These are phyloP conservation scores for Hyles euphorbiae DNA, from an alignment of 1,140 invertebrate genomes.

Conservation along the genomic window DNA sequence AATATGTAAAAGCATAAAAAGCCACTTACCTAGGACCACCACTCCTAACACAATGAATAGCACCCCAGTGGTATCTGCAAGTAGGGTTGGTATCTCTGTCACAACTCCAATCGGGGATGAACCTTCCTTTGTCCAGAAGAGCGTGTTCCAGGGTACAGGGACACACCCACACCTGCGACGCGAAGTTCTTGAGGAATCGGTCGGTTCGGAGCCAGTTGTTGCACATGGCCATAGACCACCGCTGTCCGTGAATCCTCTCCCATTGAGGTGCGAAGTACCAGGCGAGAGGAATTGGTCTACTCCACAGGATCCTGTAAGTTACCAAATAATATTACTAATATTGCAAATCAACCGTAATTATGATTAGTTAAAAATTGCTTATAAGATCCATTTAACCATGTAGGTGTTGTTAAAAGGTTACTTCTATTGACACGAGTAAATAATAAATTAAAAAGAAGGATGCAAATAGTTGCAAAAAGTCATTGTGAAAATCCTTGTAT, in stretches of 20 bases:
- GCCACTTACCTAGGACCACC: slow-evolving; percentile 89
- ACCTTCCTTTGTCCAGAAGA: slow-evolving; percentile 92
- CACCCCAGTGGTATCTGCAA: slow-evolving; percentile 91
- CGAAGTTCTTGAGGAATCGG: slow-evolving; percentile 91
- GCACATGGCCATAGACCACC: slow-evolving; percentile 89
- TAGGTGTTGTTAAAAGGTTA: no score
- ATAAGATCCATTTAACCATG: no score
- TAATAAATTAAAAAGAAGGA: no score
- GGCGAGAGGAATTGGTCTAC: slow-evolving; percentile 90
- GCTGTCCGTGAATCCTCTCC: slow-evolving; percentile 83
- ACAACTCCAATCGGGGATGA: slow-evolving; percentile 92
- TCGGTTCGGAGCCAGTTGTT: slow-evolving; percentile 93
- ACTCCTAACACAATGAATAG: slow-evolving; percentile 94
- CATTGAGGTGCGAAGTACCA: slow-evolving; percentile 96
- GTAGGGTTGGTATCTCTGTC: slow-evolving; percentile 93
- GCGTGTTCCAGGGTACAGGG: slow-evolving; percentile 96
- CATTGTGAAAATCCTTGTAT: no score
- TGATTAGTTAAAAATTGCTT: no score
- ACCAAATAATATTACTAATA: no score
- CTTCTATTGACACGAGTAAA: no score
- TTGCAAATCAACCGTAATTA: no score
- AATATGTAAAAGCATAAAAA: background rate
- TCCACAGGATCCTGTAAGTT: slow-evolving; percentile 86
- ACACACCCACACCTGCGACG: slow-evolving; percentile 89
- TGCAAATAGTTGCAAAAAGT: no score